Conservation (phyloP, 2,797 vertebrate genomes). For the Phyllotis vaccarum region DNA sequence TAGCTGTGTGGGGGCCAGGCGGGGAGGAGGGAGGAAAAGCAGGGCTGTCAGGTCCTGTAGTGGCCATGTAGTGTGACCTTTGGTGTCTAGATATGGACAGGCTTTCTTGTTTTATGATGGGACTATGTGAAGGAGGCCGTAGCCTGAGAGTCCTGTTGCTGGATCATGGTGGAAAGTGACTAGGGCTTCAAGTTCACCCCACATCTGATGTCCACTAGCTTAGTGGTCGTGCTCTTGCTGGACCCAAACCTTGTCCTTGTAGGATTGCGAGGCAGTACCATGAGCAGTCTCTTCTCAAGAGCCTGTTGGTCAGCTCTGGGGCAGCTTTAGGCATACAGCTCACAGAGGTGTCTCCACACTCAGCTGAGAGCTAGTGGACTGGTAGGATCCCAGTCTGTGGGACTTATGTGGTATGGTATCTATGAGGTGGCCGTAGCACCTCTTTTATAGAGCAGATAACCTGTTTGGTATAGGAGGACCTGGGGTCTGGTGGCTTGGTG, state of each 20-base stretch:
- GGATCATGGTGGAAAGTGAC: neutral
- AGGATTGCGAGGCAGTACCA: neutral
- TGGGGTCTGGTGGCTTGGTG: too few species aligned
- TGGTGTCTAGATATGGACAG: neutral
- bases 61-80: neutral
- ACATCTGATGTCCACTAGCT: neutral
- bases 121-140: neutral
- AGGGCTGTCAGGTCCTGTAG: neutral
- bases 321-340: neutral
- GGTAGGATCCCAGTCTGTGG: neutral
- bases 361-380: neutral
- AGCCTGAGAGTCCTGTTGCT: neutral
- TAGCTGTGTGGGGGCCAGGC: neutral
- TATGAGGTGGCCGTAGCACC: neutral
- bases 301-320: neutral
- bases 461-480: neutral
- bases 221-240: fast-evolving
- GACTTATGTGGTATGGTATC: neutral
- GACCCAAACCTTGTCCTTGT: neutral
- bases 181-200: neutral
- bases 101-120: neutral
- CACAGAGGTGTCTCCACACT: neutral
- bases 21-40: neutral
- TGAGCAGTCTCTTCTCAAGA: neutral
- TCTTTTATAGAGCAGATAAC: neutral